Conservation (phyloP, 2,888 invertebrate species). For the Drosophila sordidula region DNA sequence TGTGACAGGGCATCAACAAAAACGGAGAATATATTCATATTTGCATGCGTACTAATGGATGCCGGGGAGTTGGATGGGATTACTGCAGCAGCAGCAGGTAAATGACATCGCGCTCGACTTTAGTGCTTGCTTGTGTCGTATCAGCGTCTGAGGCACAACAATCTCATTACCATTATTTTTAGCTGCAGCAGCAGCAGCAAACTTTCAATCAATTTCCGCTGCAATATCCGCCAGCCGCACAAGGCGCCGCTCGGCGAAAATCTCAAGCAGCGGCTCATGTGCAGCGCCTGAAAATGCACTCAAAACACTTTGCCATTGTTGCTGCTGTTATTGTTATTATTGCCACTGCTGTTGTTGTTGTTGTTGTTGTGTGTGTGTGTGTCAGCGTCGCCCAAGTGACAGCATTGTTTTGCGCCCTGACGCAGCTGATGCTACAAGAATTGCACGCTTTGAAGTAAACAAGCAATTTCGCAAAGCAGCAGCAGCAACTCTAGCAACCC, state of each 20-base stretch:
- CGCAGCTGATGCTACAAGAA: slow-evolving; percentile 76
- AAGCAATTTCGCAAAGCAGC: slow-evolving; percentile 72
- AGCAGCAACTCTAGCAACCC: slow-evolving; percentile 11
- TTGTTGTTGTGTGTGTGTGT: slow-evolving; percentile 32
- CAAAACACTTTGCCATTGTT: slow-evolving; percentile 48
- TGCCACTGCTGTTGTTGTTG: slow-evolving; percentile 9
- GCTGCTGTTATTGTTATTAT: slow-evolving; percentile 35
- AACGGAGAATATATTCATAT: slow-evolving; percentile 43
- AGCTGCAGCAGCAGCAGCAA: slow-evolving; percentile 58
- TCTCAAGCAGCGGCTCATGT: slow-evolving; percentile 56
- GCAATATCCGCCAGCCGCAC: slow-evolving; percentile 69
- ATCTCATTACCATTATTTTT: slow-evolving; percentile 77
- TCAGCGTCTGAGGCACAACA: slow-evolving; percentile 49
- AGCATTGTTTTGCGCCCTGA: slow-evolving; percentile 76
- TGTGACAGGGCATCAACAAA: slow-evolving; percentile 52
- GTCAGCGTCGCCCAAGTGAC: slow-evolving; percentile 69
- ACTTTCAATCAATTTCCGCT: slow-evolving; percentile 78
- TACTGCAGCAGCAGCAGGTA: slow-evolving; percentile 24
- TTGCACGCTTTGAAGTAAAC: slow-evolving; percentile 78
- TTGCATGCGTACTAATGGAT: slow-evolving; percentile 12
- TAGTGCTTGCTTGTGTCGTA: slow-evolving; percentile 22
- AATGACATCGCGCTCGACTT: slow-evolving; percentile 24
- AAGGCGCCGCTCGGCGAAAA: slow-evolving; percentile 39
- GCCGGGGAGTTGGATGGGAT: not conserved
- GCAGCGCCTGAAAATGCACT: slow-evolving; percentile 49